Evolutionary conservation across 2,797 vertebrate genomes (phyloP).

Genomic region (Pangasius larnaudii): DNA sequence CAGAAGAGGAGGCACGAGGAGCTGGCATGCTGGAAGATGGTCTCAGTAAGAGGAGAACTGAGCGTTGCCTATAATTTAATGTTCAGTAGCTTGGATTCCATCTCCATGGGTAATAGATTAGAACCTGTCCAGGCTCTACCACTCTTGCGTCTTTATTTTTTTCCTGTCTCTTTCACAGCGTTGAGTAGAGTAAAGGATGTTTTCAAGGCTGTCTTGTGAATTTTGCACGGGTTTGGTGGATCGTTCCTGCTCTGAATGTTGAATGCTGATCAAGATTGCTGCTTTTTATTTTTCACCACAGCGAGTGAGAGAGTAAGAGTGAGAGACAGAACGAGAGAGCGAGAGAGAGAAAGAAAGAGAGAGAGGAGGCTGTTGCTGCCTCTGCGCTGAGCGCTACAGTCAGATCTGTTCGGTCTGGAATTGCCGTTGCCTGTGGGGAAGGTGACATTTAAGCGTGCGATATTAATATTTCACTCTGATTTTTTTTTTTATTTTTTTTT

Average conservation of each 20-base stretch:
- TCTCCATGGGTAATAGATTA: slow-evolving; percentile 89
- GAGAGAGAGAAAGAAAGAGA: slow-evolving; percentile 57
- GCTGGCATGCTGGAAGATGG: slow-evolving; percentile 80
- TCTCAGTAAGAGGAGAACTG: slow-evolving; percentile 89
- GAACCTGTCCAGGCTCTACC: slow-evolving; percentile 48
- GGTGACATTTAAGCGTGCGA: slow-evolving; percentile 73
- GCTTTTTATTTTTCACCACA: slow-evolving; percentile 57
- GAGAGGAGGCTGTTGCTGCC: slow-evolving; percentile 59
- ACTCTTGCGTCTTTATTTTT: neutral
- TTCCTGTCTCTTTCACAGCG: neutral
- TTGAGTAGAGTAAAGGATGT: neutral
- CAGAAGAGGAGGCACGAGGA: slow-evolving; percentile 70
- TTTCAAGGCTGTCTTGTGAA: slow-evolving; percentile 17
- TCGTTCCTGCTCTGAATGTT: slow-evolving; percentile 5
- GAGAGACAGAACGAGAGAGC: slow-evolving; percentile 29
- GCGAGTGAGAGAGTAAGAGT: slow-evolving; percentile 56
- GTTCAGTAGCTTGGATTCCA: slow-evolving; percentile 88
- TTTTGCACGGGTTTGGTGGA: slow-evolving; percentile 11
- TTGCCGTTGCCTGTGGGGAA: slow-evolving; percentile 66
- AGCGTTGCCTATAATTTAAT: slow-evolving; percentile 89
- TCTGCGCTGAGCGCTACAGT: slow-evolving; percentile 50
- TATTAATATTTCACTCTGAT: slow-evolving; percentile 63
- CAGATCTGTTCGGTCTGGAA: slow-evolving; percentile 64
- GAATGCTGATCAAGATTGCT: slow-evolving; percentile 45
- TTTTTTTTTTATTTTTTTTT: slow-evolving; percentile 48